phyloP scores from a whole-genome alignment of 1,140 invertebrate genomes.

The Rhagoletis zephyria region DNA sequence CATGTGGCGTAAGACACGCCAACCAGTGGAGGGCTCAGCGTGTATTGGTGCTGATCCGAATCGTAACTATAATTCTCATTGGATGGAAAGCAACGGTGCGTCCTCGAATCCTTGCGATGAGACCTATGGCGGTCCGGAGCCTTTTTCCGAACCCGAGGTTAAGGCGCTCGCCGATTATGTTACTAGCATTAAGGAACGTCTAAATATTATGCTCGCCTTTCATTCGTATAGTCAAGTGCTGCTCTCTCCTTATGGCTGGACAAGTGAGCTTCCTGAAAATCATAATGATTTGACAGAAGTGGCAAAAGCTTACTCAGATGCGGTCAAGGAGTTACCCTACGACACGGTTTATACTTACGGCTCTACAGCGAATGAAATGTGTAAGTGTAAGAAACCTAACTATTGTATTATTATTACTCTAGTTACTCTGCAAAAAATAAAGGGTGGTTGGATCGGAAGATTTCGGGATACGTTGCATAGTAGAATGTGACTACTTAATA shows the following conservation, averaged over 20 bases:
- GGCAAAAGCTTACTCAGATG: constrained; percentile 72
- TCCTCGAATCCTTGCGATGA: constrained; percentile 76
- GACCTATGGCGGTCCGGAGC: constrained; percentile 79
- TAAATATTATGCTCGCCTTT: constrained; percentile 76
- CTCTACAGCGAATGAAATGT: constrained; percentile 75
- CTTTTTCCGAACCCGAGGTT: constrained; percentile 86
- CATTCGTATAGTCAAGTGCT: constrained; percentile 75
- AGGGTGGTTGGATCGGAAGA: no score
- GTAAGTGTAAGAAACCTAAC: constrained; percentile 72
- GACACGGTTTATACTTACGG: constrained; percentile 75
- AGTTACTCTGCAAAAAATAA: no score
- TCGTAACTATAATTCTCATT: constrained; percentile 81
- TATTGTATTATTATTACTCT: no score
- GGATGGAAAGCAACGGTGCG: constrained; percentile 74
- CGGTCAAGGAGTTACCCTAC: constrained; percentile 73
- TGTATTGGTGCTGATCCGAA: constrained; percentile 81
- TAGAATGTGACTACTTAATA: no score
- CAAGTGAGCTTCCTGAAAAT: constrained; percentile 73
- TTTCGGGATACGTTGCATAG: no score
- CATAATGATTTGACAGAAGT: constrained; percentile 76
- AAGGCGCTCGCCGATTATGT: constrained; percentile 77
- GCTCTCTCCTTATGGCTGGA: constrained; percentile 75
- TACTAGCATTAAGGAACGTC: constrained; percentile 70
- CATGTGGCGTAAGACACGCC: constrained; percentile 75
- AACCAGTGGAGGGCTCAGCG: constrained; percentile 60